Evolutionary conservation across 2,888 invertebrate genomes (phyloP), one percentile per base, ranked within the genome.

Genomic region (Adineta ricciae): DNA sequence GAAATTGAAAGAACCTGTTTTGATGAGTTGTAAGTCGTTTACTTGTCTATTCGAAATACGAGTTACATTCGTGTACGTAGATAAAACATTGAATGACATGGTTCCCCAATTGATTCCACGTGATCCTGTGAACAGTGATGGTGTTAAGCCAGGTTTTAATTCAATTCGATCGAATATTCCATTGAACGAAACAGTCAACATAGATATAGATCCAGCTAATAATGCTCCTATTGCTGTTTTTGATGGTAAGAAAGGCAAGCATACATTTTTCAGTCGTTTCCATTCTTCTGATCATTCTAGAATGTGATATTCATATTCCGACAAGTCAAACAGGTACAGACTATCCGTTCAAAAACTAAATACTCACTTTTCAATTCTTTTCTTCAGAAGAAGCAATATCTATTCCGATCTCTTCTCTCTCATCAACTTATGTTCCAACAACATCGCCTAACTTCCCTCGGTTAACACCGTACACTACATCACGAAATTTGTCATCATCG

Each of bases 51-150:
- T 9, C 4, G 8, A 38, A 36, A 73, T 38, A 2, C 9, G 4
- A 27, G 27, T 19, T 49, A 49, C 8, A 49, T 14, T 11, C 8
- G 14, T 64, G 11, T 27, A 9, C 8, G 11, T 41, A 73, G 73
- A 73, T 73, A 73, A 73, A 24, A 41, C 73, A 73, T 41, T 73
- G 0, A 73, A 73, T 73, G 73, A 73, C 24, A 73, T 73, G 73
- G 36, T 73, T 11, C 73, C 73, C 8, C 73, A 73, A 41, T 41
- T 73, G n/a, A 73, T 73, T 24, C 73, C 73, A 73, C 73, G 73
- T 38, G 73, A 73, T 21, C 73, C 73, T 38, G 24, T 41, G 41
- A 73, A 38, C 9, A 41, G 38, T 41, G 73, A 36, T 73, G 73
- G 36, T 73, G 4, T 73, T 41, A 41, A 38, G 24, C 24, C 73